Evolutionary conservation across 2,113 vertebrate genomes (phyloP), one percentile per base, ranked within the genome.

Genomic region (Trochalopteron elliotii): DNA sequence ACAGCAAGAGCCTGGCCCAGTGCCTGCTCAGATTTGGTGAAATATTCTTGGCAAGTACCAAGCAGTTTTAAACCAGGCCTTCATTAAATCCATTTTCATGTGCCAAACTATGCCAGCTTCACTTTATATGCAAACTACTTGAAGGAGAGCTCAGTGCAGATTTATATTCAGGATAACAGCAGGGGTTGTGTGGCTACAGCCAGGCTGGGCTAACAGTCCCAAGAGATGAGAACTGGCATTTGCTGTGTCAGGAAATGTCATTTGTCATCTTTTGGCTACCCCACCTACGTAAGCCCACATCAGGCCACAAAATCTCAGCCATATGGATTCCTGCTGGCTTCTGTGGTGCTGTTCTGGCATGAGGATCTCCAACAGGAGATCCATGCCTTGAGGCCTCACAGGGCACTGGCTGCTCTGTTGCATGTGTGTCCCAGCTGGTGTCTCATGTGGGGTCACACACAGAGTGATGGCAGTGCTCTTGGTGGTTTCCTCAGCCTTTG

Each of bases 31-130:
- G 75, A 76, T 96, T 90, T 96, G 97, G 94, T 93, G 94, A 97
- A 95, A 95, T 88, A 76, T 86, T 97, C 83, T 95, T 97, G 95
- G 96, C 95, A 79, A 21, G 50, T 33, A 8, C 27, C 7, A 19
- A 39, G 63, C 86, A 22, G 55, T 93, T 94, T 86, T 57, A 79
- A 87, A 95, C 70, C 75, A 89, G 59, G 37, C 45, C 47, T 90
- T 90, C 53, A 47, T 95, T 74, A 87, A 83, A 72, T 44, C 40
- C 20, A 35, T 28, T 20, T 70, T 56, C 53, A 39, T n/a, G 27
- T 63, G 78, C 80, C 86, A 78, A 85, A 70, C 44, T 27, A 16
- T 90, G 80, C 90, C 87, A 83, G 31, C 79, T 90, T 49, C 72
- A 53, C 47, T 93, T 87, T 40, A 78, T 64, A 61, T 35, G 78